Percentiles rank a stretch among this genome's conserved stretches.
phyloP scores from a whole-genome alignment of 2,888 invertebrate species.

The Cheilosia impressa region DNA sequence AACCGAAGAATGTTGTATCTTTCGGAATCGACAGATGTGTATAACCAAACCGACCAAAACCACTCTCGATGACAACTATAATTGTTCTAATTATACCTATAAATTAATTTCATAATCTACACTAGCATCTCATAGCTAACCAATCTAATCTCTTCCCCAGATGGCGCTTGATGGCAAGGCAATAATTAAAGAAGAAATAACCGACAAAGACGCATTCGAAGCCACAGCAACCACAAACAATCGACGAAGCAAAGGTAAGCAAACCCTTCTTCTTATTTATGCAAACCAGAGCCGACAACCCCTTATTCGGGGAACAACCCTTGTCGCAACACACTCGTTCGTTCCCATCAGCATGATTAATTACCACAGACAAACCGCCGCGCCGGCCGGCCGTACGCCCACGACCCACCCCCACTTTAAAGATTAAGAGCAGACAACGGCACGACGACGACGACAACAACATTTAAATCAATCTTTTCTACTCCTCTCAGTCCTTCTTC shows the following conservation, averaged over 20 bases:
- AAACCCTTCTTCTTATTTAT: neutral
- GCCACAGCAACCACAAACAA: conserved; percentile 79
- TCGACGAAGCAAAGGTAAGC: conserved; percentile 80
- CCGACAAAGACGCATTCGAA: conserved; percentile 85
- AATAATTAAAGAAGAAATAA: conserved; percentile 86
- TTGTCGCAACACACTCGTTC: conserved; percentile 64
- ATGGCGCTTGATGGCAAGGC: conserved; percentile 86
- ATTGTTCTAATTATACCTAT: neutral
- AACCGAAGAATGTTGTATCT: conserved; percentile 9
- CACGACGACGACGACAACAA: conserved; percentile 21
- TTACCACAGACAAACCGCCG: conserved; percentile 69
- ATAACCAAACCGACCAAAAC: neutral
- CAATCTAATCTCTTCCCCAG: conserved; percentile 79
- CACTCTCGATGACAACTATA: neutral
- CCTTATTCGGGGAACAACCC: conserved; percentile 51
- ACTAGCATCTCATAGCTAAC: neutral
- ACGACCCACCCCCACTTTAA: conserved; percentile 3
- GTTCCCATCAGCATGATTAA: conserved; percentile 74
- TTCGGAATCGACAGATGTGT: neutral
- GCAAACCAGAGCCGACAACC: conserved; percentile 28
- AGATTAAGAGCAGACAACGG: conserved; percentile 57
- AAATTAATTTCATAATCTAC: conserved; percentile 30
- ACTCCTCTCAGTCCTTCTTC: conserved; percentile 45
- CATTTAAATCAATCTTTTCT: conserved; percentile 72
- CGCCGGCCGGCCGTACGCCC: neutral